Evolutionary conservation across 2,888 invertebrate genomes (phyloP).

Genomic region (Pristionchus maxplancki): DNA sequence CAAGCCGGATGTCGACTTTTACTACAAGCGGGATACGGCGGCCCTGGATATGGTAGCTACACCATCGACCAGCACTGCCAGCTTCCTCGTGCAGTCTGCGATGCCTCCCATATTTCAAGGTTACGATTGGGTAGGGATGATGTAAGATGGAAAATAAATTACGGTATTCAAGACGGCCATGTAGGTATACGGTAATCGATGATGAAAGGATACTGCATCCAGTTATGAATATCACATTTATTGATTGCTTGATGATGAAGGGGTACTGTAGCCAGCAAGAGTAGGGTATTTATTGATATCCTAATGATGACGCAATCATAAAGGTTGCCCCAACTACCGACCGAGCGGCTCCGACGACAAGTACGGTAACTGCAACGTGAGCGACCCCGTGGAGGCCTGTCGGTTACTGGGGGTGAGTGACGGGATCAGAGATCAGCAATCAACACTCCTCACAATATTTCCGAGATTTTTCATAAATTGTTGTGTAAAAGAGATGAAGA

Average conservation of each 20-base stretch:
- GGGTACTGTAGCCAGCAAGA: not conserved
- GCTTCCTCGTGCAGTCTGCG: not conserved
- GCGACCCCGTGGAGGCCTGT: constrained; percentile 12
- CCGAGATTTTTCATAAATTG: too few species aligned
- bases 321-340: constrained; percentile 28
- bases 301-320: not conserved
- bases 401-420: constrained; percentile 10
- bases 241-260: too few species aligned
- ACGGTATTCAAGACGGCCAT: too few species aligned
- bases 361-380: constrained; percentile 29
- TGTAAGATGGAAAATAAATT: not conserved
- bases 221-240: too few species aligned
- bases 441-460: too few species aligned
- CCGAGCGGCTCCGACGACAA: constrained; percentile 46
- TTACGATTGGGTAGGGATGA: not conserved
- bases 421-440: not conserved
- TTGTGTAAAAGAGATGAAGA: too few species aligned
- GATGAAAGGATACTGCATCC: not conserved
- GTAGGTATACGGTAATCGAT: too few species aligned
- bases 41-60: not conserved
- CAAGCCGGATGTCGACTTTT: constrained; percentile 21
- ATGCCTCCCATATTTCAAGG: constrained; percentile 17
- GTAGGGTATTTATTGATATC: too few species aligned
- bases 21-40: constrained; percentile 30
- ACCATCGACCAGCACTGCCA: constrained; percentile 8